phyloP scores from a whole-genome alignment of 2,797 vertebrate genomes.

The Clamator glandarius region DNA sequence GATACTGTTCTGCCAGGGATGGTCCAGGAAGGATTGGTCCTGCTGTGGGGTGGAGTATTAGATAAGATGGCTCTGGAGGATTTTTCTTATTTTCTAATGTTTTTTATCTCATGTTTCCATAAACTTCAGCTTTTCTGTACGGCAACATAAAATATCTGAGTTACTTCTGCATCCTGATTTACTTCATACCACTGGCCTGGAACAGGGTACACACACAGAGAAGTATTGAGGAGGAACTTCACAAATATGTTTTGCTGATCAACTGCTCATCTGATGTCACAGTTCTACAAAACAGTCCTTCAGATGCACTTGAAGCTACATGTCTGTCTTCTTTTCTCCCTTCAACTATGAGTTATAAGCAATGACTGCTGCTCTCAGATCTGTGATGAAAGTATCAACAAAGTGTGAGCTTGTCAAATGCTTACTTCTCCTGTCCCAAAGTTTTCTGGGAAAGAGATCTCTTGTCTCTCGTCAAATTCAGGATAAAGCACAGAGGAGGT shows the following conservation, averaged over 20 bases:
- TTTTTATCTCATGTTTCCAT: background rate
- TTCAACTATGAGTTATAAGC: background rate
- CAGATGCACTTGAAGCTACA: background rate
- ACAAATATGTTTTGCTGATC: background rate
- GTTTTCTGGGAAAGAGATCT: background rate
- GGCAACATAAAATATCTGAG: background rate
- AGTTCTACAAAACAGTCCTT: background rate
- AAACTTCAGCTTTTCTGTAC: background rate
- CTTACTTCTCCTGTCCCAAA: background rate
- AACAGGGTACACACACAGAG: background rate
- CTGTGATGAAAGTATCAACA: background rate
- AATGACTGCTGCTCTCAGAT: background rate
- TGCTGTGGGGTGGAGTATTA: background rate
- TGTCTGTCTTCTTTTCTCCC: background rate
- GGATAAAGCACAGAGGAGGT: background rate
- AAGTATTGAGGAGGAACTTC: background rate
- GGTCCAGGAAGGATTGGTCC: background rate
- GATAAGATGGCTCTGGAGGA: background rate
- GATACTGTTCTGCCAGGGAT: background rate
- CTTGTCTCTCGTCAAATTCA: background rate
- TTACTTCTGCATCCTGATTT: background rate
- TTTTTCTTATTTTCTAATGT: background rate
- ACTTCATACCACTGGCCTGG: background rate
- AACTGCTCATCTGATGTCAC: background rate
- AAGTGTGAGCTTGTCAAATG: background rate